Evolutionary conservation across 2,888 invertebrate genomes (phyloP).

Genomic region (Pollenia amentaria): DNA sequence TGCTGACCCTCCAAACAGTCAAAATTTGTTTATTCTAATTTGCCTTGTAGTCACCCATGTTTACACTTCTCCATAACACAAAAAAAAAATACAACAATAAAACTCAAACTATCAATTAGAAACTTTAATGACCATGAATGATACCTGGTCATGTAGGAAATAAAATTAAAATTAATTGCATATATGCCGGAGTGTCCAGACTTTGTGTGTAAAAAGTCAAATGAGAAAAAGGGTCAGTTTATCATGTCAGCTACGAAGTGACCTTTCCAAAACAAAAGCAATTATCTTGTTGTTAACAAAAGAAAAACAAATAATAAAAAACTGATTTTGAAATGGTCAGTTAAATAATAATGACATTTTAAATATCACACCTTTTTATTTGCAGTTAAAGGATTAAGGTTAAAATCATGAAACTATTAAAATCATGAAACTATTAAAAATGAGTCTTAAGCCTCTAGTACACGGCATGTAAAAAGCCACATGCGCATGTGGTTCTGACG

Average conservation of each 20-base stretch:
- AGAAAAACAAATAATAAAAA: constrained; percentile 31
- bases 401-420: not conserved
- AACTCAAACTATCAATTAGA: constrained; percentile 58
- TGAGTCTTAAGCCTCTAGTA: too few species aligned
- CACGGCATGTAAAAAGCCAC: too few species aligned
- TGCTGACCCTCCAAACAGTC: constrained; percentile 22
- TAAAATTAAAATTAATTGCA: not conserved
- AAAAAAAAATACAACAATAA: constrained; percentile 9
- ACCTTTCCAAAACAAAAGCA: constrained; percentile 17
- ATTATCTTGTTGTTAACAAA: constrained; percentile 57
- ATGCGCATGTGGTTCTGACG: too few species aligned
- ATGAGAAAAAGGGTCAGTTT: constrained; percentile 38
- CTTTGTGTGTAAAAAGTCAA: not conserved
- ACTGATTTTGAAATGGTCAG: constrained; percentile 57
- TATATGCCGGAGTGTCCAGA: not conserved
- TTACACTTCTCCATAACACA: constrained; percentile 3
- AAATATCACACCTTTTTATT: constrained; percentile 57
- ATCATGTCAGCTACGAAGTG: constrained; percentile 4
- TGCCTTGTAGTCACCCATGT: constrained; percentile 58
- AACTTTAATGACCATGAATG: constrained; percentile 42
- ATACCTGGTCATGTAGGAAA: constrained; percentile 26
- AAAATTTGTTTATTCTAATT: constrained; percentile 1
- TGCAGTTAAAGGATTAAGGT: not conserved
- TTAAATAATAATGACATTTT: constrained; percentile 59
- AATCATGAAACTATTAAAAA: not conserved